Percentiles rank a stretch among this genome's conserved stretches.
Conservation (phyloP, 2,113 vertebrate species). For the Clarias gariepinus region DNA sequence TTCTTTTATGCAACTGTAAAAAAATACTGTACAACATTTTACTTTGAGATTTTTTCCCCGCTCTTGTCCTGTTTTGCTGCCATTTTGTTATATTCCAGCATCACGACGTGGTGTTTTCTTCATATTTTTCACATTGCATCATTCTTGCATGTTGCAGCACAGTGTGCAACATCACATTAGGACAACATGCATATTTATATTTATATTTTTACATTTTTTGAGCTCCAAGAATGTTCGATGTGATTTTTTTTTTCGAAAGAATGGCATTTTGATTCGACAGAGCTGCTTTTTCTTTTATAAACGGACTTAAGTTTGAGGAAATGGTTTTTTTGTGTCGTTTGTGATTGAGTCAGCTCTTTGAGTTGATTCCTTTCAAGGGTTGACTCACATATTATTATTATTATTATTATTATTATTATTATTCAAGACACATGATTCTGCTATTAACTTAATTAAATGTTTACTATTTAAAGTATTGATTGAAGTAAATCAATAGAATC, state of each 20-base stretch:
- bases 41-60: not conserved
- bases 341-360: not conserved
- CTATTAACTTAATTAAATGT: not conserved
- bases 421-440: not conserved
- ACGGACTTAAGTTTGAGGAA: not conserved
- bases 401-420: too few relatives aligned
- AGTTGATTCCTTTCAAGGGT: not conserved
- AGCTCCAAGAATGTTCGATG: not conserved
- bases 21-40: not conserved
- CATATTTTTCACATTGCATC: constrained; percentile 21
- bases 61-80: not conserved
- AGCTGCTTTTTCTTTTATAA: not conserved
- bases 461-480: not conserved
- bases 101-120: not conserved
- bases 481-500: too few relatives aligned
- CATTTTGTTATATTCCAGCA: constrained; percentile 6
- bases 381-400: too few relatives aligned
- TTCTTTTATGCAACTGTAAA: not conserved
- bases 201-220: not conserved
- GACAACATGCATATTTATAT: not conserved
- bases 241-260: not conserved
- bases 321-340: not conserved
- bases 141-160: constrained; percentile 21
- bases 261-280: not conserved
- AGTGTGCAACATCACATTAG: constrained; percentile 9